Evolutionary conservation across 1,140 invertebrate genomes (phyloP), one percentile per base, ranked within the genome.

Genomic region (Triops longicaudatus): DNA sequence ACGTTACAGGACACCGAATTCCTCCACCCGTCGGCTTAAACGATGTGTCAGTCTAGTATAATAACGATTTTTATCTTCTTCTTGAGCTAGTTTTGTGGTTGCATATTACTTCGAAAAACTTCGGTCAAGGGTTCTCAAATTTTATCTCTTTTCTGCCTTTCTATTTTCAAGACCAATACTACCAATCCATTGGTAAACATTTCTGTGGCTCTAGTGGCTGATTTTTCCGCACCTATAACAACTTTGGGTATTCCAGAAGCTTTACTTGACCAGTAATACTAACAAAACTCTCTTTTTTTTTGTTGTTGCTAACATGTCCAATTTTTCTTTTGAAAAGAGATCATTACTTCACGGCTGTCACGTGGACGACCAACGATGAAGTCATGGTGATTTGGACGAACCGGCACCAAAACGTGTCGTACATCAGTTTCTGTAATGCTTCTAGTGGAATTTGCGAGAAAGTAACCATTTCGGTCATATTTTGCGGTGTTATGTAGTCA

Each of bases 371-470:
- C 72, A 87, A 91, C 44, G 83, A 87, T 17, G 86, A 90, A 41
- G 81, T 95, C 9, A 85, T 90, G 11, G 89, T 93, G 1, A 88
- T 91, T 26, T 97, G 95, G 93, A 87, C 95, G 83, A 95, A 95
- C 81, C 87, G 95, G 79, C 87, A 91, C 63, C 95, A 97, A 84
- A 97, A 94, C 83, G 82, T 87, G 44, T 92, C 90, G 79, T 87
- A 93, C 71, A 89, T 93, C 78, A 84, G 87, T 37, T 44, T 79
- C 26, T 80, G 79, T 63, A 76, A 77, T 71, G 71, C 74, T 31
- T 71, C 75, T 14, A 75, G 78, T 5, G 79, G 77, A 10, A 77
- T 14, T 37, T 84, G 83, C 77, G 76, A 77, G 43, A 50, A 78
- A 73, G 84, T 83, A 77, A 80, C 82, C 22, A 14, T 12, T 17